Evolutionary conservation across 2,797 vertebrate genomes (phyloP).

Genomic region (Acipenser oxyrinchus): DNA sequence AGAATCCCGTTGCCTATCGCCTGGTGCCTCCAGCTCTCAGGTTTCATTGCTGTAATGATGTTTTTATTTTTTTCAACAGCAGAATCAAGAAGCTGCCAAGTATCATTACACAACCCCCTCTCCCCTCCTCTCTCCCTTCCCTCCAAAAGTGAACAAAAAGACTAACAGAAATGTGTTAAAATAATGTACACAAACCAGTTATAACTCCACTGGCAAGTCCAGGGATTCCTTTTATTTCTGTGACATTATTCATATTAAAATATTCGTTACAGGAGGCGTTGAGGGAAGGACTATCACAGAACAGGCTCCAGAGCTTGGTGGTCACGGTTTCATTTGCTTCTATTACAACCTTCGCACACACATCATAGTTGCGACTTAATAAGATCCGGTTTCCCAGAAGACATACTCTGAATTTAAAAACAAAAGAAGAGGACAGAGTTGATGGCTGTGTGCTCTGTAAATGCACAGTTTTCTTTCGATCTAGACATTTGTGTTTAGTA

Average conservation of each 20-base stretch:
- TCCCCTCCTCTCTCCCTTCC: no score
- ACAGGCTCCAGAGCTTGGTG: conserved; percentile 71
- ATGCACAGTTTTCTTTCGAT: no score
- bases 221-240: conserved; percentile 79
- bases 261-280: conserved; percentile 74
- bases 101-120: no score
- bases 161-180: background rate
- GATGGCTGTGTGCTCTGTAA: no score
- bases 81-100: no score
- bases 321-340: conserved; percentile 58
- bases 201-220: conserved; percentile 78
- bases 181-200: conserved; percentile 47
- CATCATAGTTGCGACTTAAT: conserved; percentile 62
- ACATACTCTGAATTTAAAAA: conserved; percentile 68
- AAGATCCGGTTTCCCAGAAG: conserved; percentile 88
- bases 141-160: no score
- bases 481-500: no score
- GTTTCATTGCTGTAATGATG: no score
- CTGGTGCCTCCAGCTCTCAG: no score
- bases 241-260: conserved; percentile 75
- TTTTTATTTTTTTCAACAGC: no score
- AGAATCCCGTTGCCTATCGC: no score
- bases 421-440: background rate
- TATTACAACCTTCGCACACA: conserved; percentile 66
- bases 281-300: conserved; percentile 61